A percentile compares a stretch with the other conserved stretches of the same genome.
Conservation (phyloP, 2,113 vertebrate species). For the Otolemur garnettii region DNA sequence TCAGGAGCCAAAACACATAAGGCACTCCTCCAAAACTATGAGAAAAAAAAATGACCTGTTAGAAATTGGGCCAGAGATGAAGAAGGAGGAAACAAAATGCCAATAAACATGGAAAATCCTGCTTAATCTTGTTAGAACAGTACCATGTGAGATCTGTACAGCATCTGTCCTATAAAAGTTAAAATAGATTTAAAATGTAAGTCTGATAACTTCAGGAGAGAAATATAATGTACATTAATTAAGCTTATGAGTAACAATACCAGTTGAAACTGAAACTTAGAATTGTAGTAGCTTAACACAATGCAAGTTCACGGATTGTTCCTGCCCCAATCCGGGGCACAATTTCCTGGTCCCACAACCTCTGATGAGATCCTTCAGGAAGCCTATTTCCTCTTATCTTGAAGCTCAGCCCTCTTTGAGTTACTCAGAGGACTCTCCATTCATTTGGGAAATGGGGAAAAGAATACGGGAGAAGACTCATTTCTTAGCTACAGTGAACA, state of each 20-base stretch:
- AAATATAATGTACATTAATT: neutral
- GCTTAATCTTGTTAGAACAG: neutral
- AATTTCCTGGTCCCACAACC: neutral
- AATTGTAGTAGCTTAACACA: neutral
- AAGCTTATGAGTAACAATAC: neutral
- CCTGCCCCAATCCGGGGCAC: neutral
- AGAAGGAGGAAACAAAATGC: constrained; percentile 43
- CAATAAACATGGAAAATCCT: constrained; percentile 54
- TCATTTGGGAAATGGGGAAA: neutral
- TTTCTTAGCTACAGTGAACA: neutral
- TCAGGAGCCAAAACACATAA: constrained; percentile 55
- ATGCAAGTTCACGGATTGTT: neutral
- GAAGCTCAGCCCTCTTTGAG: neutral
- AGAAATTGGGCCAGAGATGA: constrained; percentile 62
- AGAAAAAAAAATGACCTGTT: constrained; percentile 37
- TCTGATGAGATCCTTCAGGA: neutral
- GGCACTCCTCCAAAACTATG: constrained; percentile 56
- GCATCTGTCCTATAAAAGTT: constrained; percentile 22
- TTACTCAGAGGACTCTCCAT: neutral
- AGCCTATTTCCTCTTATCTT: neutral
- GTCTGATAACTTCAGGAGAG: neutral
- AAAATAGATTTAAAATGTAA: neutral
- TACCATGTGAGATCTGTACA: neutral
- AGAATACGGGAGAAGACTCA: neutral
- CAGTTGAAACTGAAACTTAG: neutral